These are phyloP conservation scores for Paratilapia polleni DNA, from an alignment of 2,113 vertebrate species.

Conservation along the genomic window DNA sequence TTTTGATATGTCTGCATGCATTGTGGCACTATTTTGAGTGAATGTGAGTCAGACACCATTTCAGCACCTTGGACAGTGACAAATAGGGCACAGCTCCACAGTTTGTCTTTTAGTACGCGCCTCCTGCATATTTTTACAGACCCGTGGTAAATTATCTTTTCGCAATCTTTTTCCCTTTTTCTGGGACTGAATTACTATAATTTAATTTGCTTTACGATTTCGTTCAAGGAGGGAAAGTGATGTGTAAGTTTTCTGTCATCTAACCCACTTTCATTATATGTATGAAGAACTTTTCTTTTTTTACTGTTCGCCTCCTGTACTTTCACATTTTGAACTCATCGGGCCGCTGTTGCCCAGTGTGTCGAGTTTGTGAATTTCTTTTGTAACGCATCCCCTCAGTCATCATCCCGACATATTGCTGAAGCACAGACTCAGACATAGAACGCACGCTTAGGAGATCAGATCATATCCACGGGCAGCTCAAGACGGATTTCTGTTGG, in stretches of 20 bases:
- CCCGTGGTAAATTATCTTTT: neutral
- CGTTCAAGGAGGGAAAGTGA: neutral
- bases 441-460: accelerated
- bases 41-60: accelerated
- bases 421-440: neutral
- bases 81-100: neutral
- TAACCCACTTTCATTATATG: accelerated
- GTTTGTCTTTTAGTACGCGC: neutral
- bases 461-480: accelerated
- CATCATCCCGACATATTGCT: neutral
- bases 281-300: accelerated
- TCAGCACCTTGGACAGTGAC: constrained; percentile 54
- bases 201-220: neutral
- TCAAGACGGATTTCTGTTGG: neutral
- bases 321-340: constrained; percentile 83
- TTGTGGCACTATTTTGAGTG: accelerated
- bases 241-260: accelerated
- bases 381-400: neutral
- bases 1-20: accelerated
- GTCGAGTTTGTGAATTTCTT: neutral
- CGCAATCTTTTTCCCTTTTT: accelerated
- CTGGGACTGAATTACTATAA: accelerated
- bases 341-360: constrained; percentile 89
- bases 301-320: constrained; percentile 24
- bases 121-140: accelerated